Conservation (phyloP, 2,888 invertebrate genomes). For the Nomada hirtipes region DNA sequence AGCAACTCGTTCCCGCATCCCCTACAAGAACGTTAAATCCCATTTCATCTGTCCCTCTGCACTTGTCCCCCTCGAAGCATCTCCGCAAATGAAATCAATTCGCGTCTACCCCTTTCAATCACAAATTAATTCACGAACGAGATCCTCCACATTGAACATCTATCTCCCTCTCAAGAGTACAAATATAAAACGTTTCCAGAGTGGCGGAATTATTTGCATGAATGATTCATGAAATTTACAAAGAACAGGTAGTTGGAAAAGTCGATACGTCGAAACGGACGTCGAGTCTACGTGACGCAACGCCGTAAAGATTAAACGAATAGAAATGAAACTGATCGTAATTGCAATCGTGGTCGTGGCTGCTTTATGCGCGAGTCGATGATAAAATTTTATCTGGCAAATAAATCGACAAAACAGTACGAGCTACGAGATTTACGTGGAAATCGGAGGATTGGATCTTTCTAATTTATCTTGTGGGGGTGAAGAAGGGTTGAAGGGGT, state of each 20-base stretch:
- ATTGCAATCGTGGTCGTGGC: background rate
- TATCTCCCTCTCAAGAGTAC: background rate
- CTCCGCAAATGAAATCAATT: background rate
- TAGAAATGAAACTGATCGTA: background rate
- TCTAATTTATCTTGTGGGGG: conserved; percentile 27
- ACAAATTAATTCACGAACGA: background rate
- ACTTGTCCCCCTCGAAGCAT: no score
- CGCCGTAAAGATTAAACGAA: conserved; percentile 6
- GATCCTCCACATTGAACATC: no score
- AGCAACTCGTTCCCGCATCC: background rate
- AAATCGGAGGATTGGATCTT: conserved; percentile 26
- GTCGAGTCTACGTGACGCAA: background rate
- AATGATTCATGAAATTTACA: conserved; percentile 3
- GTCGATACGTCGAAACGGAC: background rate
- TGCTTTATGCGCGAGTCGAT: background rate
- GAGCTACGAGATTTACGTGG: conserved; percentile 30
- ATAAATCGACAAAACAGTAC: conserved; percentile 31
- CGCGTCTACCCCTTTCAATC: background rate
- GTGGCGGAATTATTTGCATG: background rate
- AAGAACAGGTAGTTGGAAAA: background rate
- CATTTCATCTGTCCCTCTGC: background rate
- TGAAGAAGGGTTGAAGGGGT: background rate
- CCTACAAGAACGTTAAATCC: no score
- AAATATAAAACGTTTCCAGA: no score
- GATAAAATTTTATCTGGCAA: conserved; percentile 44